phyloP scores from a whole-genome alignment of 2,888 invertebrate genomes.

The Zaprionus obscuricornis region DNA sequence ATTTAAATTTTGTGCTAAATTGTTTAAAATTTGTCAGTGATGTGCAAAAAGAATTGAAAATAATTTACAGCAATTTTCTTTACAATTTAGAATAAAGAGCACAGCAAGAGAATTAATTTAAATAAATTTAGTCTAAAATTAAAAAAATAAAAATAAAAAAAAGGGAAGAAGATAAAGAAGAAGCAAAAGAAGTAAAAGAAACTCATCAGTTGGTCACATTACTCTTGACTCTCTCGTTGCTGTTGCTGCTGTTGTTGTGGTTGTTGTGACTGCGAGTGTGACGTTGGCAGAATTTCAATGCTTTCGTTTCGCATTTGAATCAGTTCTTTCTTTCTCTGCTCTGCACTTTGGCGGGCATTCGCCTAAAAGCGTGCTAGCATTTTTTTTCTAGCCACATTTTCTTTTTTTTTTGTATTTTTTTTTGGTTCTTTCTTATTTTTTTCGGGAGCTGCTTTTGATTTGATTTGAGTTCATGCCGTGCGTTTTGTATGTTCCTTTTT shows the following conservation, averaged over 20 bases:
- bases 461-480: slow-evolving; percentile 51
- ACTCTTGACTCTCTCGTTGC: slow-evolving; percentile 18
- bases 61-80: too few relatives aligned
- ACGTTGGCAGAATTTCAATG: slow-evolving; percentile 54
- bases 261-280: slow-evolving; percentile 14
- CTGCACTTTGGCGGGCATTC: slow-evolving; percentile 44
- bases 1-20: too few relatives aligned
- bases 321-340: slow-evolving; percentile 37
- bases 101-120: too few relatives aligned
- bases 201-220: slow-evolving; percentile 23
- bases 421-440: slow-evolving; percentile 18
- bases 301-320: slow-evolving; percentile 6
- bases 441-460: slow-evolving; percentile 55
- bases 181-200: too few relatives aligned
- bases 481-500: slow-evolving; percentile 38
- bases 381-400: slow-evolving; percentile 32
- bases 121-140: too few relatives aligned
- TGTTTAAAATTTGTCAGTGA: too few relatives aligned
- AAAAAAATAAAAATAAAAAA: too few relatives aligned
- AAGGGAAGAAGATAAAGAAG: too few relatives aligned
- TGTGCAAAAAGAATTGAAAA: too few relatives aligned
- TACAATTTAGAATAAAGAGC: too few relatives aligned
- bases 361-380: slow-evolving; percentile 70
- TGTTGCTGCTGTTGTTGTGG: slow-evolving; percentile 19
- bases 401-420: slow-evolving; percentile 13